Evolutionary conservation across 2,888 invertebrate genomes (phyloP), one percentile per base, ranked within the genome.

Genomic region (Eupithecia vulgata): DNA sequence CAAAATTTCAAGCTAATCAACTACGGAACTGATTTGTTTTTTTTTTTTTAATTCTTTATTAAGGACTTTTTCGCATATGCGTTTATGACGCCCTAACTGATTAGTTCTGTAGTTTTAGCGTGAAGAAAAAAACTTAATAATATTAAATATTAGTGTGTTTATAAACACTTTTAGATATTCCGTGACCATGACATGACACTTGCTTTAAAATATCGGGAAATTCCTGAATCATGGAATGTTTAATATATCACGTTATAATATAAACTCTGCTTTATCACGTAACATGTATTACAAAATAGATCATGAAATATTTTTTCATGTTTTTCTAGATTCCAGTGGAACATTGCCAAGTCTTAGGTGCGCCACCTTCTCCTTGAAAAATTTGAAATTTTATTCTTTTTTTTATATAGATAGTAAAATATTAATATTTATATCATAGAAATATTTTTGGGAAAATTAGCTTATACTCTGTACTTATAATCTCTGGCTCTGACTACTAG

Each of bases 261-360:
- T 25, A 57, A 57, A 25, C 3, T 1, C 57, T 13, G 21, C 52
- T 21, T 52, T 12, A 57, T 57, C 25, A 25, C 57, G 57, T 25
- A 25, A 57, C n/a, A n/a, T n/a, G n/a, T 57, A 57, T 25, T 57
- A 25, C 21, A 68, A 62, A 68, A 52, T 34, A 30, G 67, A 37
- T 64, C 21, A 70, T 73, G 62, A 64, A 64, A 73, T 52, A 66
- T 57, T 57, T 57, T 57, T 52, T 52, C 40, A 62, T 35, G 64
- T 67, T 57, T 70, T 40, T 52, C 35, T 35, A 42, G 42, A 64
- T 70, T 68, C 67, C 70, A 70, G 42, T 70, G 73, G 73, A 68
- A 64, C 67, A 59, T 45, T 73, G 73, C 70, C 73, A 73, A 73
- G 67, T 70, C 52, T 48, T n/a, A 7, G 70, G 34, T 67, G 48